Conservation (phyloP, 2,888 invertebrate genomes). For the Gibbula magus region DNA sequence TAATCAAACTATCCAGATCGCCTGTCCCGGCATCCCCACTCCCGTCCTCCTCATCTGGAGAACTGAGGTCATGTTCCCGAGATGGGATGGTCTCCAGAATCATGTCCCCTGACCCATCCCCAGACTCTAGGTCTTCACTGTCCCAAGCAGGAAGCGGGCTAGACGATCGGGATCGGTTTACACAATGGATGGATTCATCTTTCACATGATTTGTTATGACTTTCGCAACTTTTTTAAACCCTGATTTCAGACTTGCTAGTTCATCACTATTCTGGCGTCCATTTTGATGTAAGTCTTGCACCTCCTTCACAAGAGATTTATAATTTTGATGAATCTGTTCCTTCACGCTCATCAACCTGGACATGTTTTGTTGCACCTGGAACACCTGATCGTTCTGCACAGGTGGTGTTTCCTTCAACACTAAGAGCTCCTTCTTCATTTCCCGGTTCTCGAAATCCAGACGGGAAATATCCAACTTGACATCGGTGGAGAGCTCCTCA, state of each 20-base stretch:
- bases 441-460: constrained; percentile 43
- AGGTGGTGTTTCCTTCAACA: neutral
- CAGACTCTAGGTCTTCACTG: neutral
- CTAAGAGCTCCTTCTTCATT: constrained; percentile 37
- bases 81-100: neutral
- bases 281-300: neutral
- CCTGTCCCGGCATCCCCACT: constrained; percentile 33
- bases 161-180: neutral
- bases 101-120: constrained; percentile 33
- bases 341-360: neutral
- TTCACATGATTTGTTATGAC: neutral
- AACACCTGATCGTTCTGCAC: neutral
- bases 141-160: neutral
- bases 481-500: constrained; percentile 44
- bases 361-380: neutral
- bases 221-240: neutral
- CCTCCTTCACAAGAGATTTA: neutral
- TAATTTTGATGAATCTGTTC: neutral
- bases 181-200: neutral
- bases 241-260: neutral
- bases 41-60: constrained; percentile 37
- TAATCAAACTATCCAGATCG: neutral
- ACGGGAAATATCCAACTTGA: constrained; percentile 37
- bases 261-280: neutral
- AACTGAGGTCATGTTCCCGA: neutral